A percentile compares a stretch with the other conserved stretches of the same genome.
Evolutionary conservation across 2,797 vertebrate species (phyloP).

Genomic region (Peromyscus eremicus): DNA sequence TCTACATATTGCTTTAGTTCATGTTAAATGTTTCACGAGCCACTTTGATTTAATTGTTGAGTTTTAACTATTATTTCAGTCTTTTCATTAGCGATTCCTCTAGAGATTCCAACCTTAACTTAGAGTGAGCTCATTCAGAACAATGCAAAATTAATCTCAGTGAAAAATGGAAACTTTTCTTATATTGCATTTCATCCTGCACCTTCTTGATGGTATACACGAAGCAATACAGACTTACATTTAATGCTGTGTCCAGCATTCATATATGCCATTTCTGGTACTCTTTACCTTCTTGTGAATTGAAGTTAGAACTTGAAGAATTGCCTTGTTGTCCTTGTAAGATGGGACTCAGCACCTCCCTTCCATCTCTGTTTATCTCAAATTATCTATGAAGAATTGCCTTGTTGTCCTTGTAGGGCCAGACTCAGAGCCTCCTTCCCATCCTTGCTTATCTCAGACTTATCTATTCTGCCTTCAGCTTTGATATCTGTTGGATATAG

Average conservation of each 20-base stretch:
- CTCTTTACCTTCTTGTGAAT: neutral
- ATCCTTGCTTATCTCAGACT: neutral
- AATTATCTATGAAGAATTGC: neutral
- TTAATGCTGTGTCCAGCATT: neutral
- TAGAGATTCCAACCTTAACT: constrained; percentile 47
- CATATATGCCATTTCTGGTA: neutral
- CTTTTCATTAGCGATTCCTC: constrained; percentile 23
- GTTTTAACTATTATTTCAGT: neutral
- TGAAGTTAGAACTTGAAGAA: neutral
- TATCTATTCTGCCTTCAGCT: neutral
- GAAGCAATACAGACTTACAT: neutral
- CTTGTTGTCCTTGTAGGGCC: neutral
- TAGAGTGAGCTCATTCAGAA: neutral
- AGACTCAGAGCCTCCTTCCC: neutral
- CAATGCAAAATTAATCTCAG: neutral
- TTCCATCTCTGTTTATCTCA: neutral
- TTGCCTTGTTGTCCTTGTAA: neutral
- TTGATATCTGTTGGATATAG: neutral
- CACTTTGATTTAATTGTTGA: neutral
- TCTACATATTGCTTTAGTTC: neutral
- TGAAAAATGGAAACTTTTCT: neutral
- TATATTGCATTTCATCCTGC: neutral
- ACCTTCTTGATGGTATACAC: neutral
- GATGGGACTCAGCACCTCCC: neutral
- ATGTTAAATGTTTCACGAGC: constrained; percentile 24